Base-by-base conservation (phyloP, 1,140 invertebrate species). In the Pteromalus puparum region DNA sequence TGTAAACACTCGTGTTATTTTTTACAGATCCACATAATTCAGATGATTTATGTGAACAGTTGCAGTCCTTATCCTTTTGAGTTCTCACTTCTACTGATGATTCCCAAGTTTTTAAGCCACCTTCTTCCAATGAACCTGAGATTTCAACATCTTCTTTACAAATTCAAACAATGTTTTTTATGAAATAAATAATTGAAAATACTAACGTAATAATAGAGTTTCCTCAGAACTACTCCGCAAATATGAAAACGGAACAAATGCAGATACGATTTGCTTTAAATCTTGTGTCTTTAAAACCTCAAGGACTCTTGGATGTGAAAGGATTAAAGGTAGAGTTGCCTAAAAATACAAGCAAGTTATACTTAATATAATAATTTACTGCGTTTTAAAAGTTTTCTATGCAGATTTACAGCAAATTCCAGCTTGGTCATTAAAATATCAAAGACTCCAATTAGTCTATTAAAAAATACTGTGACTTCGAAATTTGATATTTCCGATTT, bases 391-490 rank as follows among this genome's bases (percentile, higher is more conserved):
- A 30, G 26, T 28, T 30, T 1, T 24, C 3, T 68, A 4, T 48
- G 65, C 9, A 6, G 42, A 28, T 46, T 87, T 86, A 87, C 86
- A 38, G 82, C 85, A n/a, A 87, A 79, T 68, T 87, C 82, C 68
- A 87, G 26, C 74, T 87, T 86, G 12, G 46, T 74, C 77, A 86
- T 86, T 38, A 86, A 38, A 13, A 48, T 68, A 38, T 81, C 74
- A 38, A 87, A 86, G 26, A 87, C 79, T 73, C 30, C 65, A 28
- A 67, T 42, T 2, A 87, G n/a, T 10, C 85, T 61, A 42, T 84
- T 48, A 15, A 86, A 78, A 81, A 79, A 87, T 73, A 84, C 79
- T 18, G 26, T 13, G 26, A 68, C 38, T 82, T 87, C 75, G 9
- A 67, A 24, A 72, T 86, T 76, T 34, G 6, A 1, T 15, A 81